phyloP scores from a whole-genome alignment of 2,797 vertebrate genomes.

The Myripristis murdjan region DNA sequence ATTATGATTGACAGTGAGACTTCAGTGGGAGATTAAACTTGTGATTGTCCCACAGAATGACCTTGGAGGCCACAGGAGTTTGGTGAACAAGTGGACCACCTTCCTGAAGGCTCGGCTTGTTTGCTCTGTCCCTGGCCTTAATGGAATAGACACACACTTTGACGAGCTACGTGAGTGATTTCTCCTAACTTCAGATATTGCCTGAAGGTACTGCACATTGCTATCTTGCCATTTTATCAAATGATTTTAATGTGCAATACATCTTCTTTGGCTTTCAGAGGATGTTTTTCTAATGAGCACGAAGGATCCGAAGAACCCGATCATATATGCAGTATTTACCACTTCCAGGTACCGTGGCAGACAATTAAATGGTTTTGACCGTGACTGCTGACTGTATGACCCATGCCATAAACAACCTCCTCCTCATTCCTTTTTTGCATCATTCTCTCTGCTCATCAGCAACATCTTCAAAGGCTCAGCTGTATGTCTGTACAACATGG shows the following conservation, averaged over 20 bases:
- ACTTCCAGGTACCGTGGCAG: conserved; percentile 92
- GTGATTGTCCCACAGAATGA: conserved; percentile 89
- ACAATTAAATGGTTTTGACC: neutral
- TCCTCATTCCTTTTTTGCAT: conserved; percentile 17
- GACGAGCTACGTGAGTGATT: conserved; percentile 95
- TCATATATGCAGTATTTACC: conserved; percentile 96
- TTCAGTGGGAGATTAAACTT: neutral
- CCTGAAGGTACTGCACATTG: neutral
- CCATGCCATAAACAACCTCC: conserved; percentile 1
- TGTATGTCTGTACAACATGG: conserved; percentile 98
- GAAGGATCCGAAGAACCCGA: conserved; percentile 97
- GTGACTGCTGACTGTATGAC: neutral
- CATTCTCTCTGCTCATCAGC: conserved; percentile 73
- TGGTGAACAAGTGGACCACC: conserved; percentile 99
- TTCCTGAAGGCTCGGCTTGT: conserved; percentile 97
- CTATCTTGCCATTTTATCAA: neutral
- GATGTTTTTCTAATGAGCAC: conserved; percentile 94
- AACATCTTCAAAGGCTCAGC: conserved; percentile 99
- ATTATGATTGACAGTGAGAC: too few relatives aligned
- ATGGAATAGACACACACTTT: conserved; percentile 98
- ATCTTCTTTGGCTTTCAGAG: conserved; percentile 69
- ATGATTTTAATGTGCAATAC: neutral
- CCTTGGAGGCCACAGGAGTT: conserved; percentile 96
- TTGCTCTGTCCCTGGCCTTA: conserved; percentile 96
- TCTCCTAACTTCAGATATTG: neutral